These are phyloP conservation scores for Botia almorhae DNA, from an alignment of 2,797 vertebrate species.

Conservation along the genomic window DNA sequence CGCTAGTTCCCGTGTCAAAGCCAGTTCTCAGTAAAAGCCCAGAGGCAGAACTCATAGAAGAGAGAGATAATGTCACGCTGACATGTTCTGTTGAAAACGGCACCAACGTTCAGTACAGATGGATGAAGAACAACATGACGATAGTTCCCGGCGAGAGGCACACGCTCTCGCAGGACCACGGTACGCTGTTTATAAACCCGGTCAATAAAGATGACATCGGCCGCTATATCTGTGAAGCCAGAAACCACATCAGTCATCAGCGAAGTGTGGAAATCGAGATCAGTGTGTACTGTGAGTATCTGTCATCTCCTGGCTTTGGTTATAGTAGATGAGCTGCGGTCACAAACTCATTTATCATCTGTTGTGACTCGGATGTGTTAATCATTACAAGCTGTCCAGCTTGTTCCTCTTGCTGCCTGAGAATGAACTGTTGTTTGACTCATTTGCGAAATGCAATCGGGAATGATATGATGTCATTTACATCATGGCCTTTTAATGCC, in stretches of 20 bases:
- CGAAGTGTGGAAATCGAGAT: constrained; percentile 79
- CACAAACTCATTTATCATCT: not conserved
- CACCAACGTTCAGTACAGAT: constrained; percentile 84
- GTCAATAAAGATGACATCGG: constrained; percentile 90
- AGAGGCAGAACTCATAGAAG: constrained; percentile 82
- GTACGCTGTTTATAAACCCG: constrained; percentile 83
- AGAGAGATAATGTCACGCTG: constrained; percentile 87
- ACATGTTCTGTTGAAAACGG: constrained; percentile 83
- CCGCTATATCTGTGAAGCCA: constrained; percentile 85
- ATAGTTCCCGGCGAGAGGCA: constrained; percentile 73
- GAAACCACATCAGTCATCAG: constrained; percentile 83
- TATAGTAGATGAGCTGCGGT: not conserved
- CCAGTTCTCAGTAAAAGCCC: constrained; percentile 82
- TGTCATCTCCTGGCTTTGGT: not conserved
- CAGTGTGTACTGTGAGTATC: constrained; percentile 91
- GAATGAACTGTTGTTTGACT: constrained; percentile 64
- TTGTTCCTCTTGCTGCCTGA: constrained; percentile 40
- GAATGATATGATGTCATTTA: constrained; percentile 7
- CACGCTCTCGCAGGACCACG: constrained; percentile 79
- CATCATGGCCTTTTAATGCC: not conserved
- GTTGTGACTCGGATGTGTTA: constrained; percentile 53
- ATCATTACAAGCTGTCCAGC: constrained; percentile 48
- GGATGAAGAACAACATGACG: constrained; percentile 82
- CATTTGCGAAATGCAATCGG: not conserved
- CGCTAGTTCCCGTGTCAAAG: constrained; percentile 85